These are phyloP conservation scores for Oreortyx pictus DNA, from an alignment of 2,797 vertebrate species.

Conservation along the genomic window DNA sequence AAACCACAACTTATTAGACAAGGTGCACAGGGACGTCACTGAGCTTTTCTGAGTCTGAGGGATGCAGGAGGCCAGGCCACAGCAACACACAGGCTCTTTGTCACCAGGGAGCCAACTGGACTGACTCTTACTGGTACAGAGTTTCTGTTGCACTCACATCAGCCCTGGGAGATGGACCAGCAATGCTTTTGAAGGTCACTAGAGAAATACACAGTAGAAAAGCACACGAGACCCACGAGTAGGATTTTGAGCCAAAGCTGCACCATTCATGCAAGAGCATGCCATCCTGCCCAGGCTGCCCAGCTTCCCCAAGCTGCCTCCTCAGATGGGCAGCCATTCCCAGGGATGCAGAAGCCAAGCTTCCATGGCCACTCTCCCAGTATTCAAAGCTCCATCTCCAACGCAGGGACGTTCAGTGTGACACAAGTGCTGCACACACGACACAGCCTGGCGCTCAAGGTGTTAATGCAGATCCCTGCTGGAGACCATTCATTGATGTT, in stretches of 20 bases:
- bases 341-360: background rate
- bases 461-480: conserved; percentile 16
- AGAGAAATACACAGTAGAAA: background rate
- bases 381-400: background rate
- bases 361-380: accelerated
- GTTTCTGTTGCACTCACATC: background rate
- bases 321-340: background rate
- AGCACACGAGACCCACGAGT: background rate
- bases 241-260: background rate
- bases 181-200: background rate
- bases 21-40: background rate
- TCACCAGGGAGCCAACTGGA: background rate
- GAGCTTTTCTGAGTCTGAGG: background rate
- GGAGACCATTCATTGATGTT: conserved; percentile 24
- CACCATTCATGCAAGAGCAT: background rate
- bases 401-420: accelerated
- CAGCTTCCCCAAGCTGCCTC: background rate
- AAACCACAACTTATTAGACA: background rate
- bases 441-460: background rate
- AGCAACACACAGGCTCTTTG: background rate
- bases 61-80: background rate
- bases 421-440: background rate
- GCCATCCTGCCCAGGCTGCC: background rate
- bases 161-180: background rate
- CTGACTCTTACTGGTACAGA: background rate